Percentiles rank a stretch among this genome's conserved stretches.
Conservation (phyloP, 2,797 vertebrate genomes). For the Buphagus erythrorhynchus region DNA sequence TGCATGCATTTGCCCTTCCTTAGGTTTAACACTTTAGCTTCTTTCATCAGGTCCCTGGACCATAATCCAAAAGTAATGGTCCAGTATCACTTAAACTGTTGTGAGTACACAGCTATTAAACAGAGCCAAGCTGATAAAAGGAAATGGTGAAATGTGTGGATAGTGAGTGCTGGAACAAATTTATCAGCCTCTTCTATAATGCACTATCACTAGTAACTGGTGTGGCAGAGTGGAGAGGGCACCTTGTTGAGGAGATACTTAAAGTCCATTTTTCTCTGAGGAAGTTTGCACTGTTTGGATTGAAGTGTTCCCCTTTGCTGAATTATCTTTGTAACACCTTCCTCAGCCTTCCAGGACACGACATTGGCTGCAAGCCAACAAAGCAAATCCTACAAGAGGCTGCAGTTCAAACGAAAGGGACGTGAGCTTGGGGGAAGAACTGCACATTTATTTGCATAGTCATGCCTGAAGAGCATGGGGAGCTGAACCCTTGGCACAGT, state of each 20-base stretch:
- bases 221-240: background rate
- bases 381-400: background rate
- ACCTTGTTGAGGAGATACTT: background rate
- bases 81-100: background rate
- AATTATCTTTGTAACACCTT: background rate
- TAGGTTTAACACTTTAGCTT: background rate
- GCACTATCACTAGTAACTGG: background rate
- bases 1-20: background rate
- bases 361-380: background rate
- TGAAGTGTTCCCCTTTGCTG: background rate
- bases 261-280: background rate
- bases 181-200: background rate
- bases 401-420: background rate
- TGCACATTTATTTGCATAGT: constrained; percentile 10
- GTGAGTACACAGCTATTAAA: constrained; percentile 31
- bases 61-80: constrained; percentile 6
- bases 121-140: background rate
- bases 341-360: background rate
- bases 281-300: background rate
- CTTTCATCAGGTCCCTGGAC: background rate
- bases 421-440: background rate
- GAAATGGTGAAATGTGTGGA: constrained; percentile 8
- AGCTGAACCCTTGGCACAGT: background rate
- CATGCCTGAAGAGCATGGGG: background rate
- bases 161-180: background rate